Evolutionary conservation across 2,113 vertebrate species (phyloP), one percentile per base, ranked within the genome.

Genomic region (Heliornis fulica): DNA sequence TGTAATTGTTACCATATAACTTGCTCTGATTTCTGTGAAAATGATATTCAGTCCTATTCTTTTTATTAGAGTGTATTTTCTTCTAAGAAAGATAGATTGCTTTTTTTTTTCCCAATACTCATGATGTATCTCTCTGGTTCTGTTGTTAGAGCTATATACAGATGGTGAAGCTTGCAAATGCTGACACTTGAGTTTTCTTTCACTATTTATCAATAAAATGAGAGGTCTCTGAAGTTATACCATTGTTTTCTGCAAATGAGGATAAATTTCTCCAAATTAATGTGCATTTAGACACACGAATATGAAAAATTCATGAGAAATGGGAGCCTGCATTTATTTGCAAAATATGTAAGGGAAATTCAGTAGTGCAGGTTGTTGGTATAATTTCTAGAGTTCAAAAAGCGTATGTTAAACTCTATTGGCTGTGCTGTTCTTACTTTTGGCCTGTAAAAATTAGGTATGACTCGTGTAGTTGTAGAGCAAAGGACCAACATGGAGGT

Each of bases 381-480:
- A 19, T 87, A 25, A 64, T 75, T 78, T 86, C 53, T 40, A 87
- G 75, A 80, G 31, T 88, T 93, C 53, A 83, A 76, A 29, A 87
- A 76, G 12, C 40, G 13, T 50, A 25, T 78, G 69, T 46, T 93
- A 63, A 91, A 75, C 84, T 81, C 83, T 69, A 45, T 83, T 81
- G 60, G 32, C 87, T 82, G 51, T 92, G 86, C 94, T 43, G 46
- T 87, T 91, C 69, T 90, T 87, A 51, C 65, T 80, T 84, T 41
- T 63, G 90, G 60, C 46, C 56, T 81, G 64, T 87, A 91, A 87
- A 89, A 87, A 87, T 96, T 87, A 84, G 81, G 81, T 0, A 0
- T 91, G 94, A 79, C 78, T 88, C 71, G 34, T 61, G 57, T 90
- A 93, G 89, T 82, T 95, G 78, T 85, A 72, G 87, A 91, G 90